A percentile compares a stretch with the other conserved stretches of the same genome.
phyloP scores from a whole-genome alignment of 2,113 vertebrate genomes.

The Nothoprocta perdicaria region DNA sequence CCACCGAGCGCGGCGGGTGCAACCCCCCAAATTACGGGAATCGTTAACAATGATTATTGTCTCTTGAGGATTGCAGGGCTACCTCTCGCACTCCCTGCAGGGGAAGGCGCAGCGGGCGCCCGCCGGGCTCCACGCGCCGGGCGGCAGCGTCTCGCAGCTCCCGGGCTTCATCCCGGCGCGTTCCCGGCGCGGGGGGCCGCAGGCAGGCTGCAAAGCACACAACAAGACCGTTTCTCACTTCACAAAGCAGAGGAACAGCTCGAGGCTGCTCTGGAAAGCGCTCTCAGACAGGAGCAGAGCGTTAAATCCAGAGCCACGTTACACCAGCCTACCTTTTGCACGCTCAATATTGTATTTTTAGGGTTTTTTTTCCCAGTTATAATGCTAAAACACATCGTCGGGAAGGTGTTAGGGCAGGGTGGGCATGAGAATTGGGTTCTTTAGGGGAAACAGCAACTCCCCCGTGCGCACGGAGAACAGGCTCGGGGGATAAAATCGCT shows the following conservation, averaged over 20 bases:
- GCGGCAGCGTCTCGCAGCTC: slow-evolving; percentile 17
- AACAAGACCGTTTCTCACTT: not conserved
- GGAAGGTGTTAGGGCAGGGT: accelerated
- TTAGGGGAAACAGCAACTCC: not conserved
- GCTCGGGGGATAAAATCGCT: too few relatives aligned
- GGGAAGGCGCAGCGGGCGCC: slow-evolving; percentile 47
- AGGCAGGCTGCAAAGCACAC: not conserved
- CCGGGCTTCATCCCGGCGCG: slow-evolving; percentile 48
- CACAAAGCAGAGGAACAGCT: not conserved
- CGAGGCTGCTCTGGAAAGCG: too few relatives aligned
- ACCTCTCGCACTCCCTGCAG: slow-evolving; percentile 75
- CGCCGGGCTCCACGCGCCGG: not conserved
- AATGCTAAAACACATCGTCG: too few relatives aligned
- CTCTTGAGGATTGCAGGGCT: too few relatives aligned
- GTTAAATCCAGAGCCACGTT: not conserved
- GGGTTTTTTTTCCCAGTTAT: too few relatives aligned
- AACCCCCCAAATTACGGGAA: too few relatives aligned
- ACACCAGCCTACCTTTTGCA: not conserved
- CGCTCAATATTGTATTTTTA: not conserved
- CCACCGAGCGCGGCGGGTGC: too few relatives aligned
- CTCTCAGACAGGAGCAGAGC: not conserved
- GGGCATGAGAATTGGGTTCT: not conserved
- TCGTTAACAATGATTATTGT: too few relatives aligned
- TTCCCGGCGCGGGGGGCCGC: slow-evolving; percentile 34
- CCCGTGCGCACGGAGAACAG: not conserved